Evolutionary conservation across 2,888 invertebrate species (phyloP).

Genomic region (Drepana falcataria): DNA sequence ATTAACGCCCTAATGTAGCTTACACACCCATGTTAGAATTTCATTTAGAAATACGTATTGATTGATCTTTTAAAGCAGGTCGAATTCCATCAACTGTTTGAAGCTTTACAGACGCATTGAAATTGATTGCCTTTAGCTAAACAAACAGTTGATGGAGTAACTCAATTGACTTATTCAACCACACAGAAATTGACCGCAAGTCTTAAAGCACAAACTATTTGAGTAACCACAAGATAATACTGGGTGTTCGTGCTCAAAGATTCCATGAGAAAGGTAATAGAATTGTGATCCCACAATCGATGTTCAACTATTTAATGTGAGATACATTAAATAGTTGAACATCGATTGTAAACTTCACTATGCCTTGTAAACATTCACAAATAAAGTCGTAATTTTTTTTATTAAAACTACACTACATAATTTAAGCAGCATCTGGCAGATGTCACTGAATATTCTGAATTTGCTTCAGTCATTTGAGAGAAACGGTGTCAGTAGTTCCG

Average conservation of each 20-base stretch:
- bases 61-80: slow-evolving; percentile 11
- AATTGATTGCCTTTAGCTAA: not conserved
- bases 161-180: not conserved
- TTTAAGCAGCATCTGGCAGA: not conserved
- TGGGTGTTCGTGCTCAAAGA: not conserved
- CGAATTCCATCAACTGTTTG: slow-evolving; percentile 11
- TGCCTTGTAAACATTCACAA: too few relatives aligned
- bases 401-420: not conserved
- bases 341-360: too few relatives aligned
- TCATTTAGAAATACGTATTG: slow-evolving; percentile 14
- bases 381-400: not conserved
- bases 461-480: not conserved
- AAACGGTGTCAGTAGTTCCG: not conserved
- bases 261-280: not conserved
- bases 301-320: too few relatives aligned
- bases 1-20: slow-evolving; percentile 35
- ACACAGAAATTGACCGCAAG: not conserved
- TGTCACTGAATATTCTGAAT: not conserved
- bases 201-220: not conserved
- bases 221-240: not conserved
- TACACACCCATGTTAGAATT: slow-evolving; percentile 16
- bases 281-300: not conserved
- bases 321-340: too few relatives aligned
- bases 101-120: not conserved
- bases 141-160: not conserved